phyloP scores from a whole-genome alignment of 2,797 vertebrate genomes.

The Labroides dimidiatus region DNA sequence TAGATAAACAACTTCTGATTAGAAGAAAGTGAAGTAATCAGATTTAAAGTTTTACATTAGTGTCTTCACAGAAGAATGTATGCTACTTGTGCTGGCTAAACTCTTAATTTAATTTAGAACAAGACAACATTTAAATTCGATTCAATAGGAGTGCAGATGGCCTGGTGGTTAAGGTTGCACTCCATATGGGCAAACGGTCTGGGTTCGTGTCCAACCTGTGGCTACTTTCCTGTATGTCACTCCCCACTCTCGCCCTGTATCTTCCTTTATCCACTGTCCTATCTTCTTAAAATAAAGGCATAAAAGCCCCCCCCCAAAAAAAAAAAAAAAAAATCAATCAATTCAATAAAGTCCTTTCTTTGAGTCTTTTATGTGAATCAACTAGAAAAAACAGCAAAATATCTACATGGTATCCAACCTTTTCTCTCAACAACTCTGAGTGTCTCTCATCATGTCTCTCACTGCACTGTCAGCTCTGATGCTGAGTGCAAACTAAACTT shows the following conservation, averaged over 20 bases:
- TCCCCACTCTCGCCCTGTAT: too few species aligned
- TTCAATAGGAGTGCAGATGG: too few species aligned
- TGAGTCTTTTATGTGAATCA: neutral
- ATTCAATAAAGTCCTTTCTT: neutral
- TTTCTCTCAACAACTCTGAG: constrained; percentile 8
- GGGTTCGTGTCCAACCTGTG: too few species aligned
- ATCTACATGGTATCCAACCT: constrained; percentile 11
- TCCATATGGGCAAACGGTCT: too few species aligned
- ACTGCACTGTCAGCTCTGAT: constrained; percentile 37
- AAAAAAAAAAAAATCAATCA: too few species aligned
- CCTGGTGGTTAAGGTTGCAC: too few species aligned
- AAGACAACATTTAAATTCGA: too few species aligned
- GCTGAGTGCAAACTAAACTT: constrained; percentile 22
- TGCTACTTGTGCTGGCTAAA: neutral
- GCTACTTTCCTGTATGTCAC: too few species aligned
- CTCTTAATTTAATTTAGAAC: neutral
- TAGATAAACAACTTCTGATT: neutral
- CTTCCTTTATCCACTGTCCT: too few species aligned
- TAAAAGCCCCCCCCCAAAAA: too few species aligned
- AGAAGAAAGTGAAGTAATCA: neutral
- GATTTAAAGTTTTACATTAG: neutral
- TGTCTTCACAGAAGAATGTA: neutral
- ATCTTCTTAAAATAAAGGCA: too few species aligned
- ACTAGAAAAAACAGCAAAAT: constrained; percentile 9
- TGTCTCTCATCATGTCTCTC: constrained; percentile 36